phyloP scores from a whole-genome alignment of 2,797 vertebrate species.

The Menidia menidia region DNA sequence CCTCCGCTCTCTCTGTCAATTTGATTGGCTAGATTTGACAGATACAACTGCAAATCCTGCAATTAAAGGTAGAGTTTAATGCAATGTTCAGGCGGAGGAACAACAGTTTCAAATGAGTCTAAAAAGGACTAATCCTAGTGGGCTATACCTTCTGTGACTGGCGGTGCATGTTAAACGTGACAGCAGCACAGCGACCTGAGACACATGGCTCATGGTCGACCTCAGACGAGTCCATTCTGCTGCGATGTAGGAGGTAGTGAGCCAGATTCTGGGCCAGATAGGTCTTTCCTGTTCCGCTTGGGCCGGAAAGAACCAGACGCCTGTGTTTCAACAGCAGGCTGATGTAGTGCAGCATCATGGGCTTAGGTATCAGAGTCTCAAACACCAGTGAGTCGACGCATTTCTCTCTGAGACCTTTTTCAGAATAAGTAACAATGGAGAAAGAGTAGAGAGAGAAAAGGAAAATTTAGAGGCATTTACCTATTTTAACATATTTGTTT shows the following conservation, averaged over 20 bases:
- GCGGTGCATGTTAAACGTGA: conserved; percentile 96
- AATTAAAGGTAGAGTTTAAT: neutral
- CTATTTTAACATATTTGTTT: neutral
- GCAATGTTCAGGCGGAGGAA: neutral
- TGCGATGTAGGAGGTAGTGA: conserved; percentile 92
- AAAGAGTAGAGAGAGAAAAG: neutral
- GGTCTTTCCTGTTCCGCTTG: conserved; percentile 95
- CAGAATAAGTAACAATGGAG: neutral
- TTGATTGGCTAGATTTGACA: conserved; percentile 95
- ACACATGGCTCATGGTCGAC: conserved; percentile 61
- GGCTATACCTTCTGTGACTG: conserved; percentile 91
- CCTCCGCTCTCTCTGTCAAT: conserved; percentile 91
- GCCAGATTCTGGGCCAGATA: conserved; percentile 93
- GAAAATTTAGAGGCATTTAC: too few relatives aligned
- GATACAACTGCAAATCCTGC: conserved; percentile 94
- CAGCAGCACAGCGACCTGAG: conserved; percentile 64
- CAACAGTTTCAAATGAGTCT: neutral
- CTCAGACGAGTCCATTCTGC: conserved; percentile 83
- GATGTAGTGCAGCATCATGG: conserved; percentile 98
- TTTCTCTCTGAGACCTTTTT: conserved; percentile 90
- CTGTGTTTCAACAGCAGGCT: conserved; percentile 94
- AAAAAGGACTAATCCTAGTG: fast-evolving
- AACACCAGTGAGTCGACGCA: conserved; percentile 95
- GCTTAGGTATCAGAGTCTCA: conserved; percentile 94
- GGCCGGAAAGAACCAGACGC: conserved; percentile 92